Evolutionary conservation across 2,888 invertebrate genomes (phyloP).

Genomic region (Anticlea derivata): DNA sequence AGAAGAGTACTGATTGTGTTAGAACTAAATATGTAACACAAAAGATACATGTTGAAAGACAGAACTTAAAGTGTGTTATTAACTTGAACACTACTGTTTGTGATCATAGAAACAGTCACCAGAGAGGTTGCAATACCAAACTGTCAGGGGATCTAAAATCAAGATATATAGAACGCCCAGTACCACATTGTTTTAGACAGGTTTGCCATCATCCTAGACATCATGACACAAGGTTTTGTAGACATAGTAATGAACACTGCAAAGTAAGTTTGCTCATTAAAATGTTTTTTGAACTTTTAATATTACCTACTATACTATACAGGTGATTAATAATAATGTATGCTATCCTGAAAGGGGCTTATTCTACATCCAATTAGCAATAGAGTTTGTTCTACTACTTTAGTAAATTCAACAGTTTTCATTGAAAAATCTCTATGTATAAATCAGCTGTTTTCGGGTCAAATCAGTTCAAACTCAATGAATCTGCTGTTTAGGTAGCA

Average conservation of each 20-base stretch:
- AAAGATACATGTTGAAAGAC: conserved; percentile 23
- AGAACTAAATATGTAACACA: conserved; percentile 12
- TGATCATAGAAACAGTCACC: conserved; percentile 12
- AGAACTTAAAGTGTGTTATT: conserved; percentile 26
- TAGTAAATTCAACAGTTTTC: no score
- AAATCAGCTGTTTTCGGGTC: no score
- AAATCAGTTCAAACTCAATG: no score
- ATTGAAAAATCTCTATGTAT: no score
- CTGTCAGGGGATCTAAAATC: background rate
- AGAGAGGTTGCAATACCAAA: background rate
- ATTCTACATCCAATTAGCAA: no score
- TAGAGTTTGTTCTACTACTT: no score
- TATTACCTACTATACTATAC: no score
- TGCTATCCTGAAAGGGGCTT: no score
- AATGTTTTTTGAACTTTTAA: background rate
- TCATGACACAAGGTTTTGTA: background rate
- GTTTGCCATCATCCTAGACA: background rate
- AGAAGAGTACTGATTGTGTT: background rate
- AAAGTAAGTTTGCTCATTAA: conserved; percentile 13
- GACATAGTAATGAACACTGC: conserved; percentile 3
- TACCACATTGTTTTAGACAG: conserved; percentile 15
- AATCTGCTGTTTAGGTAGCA: no score
- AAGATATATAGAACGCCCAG: background rate
- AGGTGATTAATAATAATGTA: no score
- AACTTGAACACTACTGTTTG: conserved; percentile 32